phyloP scores from a whole-genome alignment of 1,140 invertebrate species.

The Aphaenogaster rudis region DNA sequence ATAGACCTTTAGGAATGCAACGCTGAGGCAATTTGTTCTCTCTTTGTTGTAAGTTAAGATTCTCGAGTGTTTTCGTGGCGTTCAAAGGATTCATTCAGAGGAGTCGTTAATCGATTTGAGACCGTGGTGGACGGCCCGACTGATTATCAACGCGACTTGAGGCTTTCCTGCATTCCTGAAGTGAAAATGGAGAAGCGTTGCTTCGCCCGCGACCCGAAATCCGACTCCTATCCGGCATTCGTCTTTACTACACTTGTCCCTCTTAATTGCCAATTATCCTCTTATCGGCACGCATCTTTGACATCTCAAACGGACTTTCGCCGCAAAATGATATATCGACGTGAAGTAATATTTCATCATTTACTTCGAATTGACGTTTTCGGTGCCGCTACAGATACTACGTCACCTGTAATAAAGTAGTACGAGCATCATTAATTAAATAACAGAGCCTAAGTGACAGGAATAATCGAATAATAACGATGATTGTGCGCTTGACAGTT shows the following conservation, averaged over 20 bases:
- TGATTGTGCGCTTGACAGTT: slow-evolving; percentile 22
- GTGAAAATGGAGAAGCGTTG: slow-evolving; percentile 68
- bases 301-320: slow-evolving; percentile 1
- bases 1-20: neutral
- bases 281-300: neutral
- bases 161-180: slow-evolving; percentile 70
- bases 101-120: slow-evolving; percentile 58
- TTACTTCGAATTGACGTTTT: slow-evolving; percentile 32
- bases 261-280: slow-evolving; percentile 52
- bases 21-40: neutral
- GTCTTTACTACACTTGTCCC: neutral
- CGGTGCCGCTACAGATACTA: neutral
- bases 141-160: slow-evolving; percentile 10
- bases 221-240: slow-evolving; percentile 15
- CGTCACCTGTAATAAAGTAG: slow-evolving; percentile 20
- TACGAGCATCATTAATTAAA: slow-evolving; percentile 28
- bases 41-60: neutral
- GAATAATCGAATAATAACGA: slow-evolving; percentile 34
- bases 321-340: slow-evolving; percentile 16
- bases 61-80: neutral
- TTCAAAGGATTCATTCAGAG: neutral
- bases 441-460: slow-evolving; percentile 8
- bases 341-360: slow-evolving; percentile 15
- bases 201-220: slow-evolving; percentile 58
- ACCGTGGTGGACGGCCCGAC: neutral